Evolutionary conservation across 2,113 vertebrate species (phyloP).

Genomic region (Dinomys branickii): DNA sequence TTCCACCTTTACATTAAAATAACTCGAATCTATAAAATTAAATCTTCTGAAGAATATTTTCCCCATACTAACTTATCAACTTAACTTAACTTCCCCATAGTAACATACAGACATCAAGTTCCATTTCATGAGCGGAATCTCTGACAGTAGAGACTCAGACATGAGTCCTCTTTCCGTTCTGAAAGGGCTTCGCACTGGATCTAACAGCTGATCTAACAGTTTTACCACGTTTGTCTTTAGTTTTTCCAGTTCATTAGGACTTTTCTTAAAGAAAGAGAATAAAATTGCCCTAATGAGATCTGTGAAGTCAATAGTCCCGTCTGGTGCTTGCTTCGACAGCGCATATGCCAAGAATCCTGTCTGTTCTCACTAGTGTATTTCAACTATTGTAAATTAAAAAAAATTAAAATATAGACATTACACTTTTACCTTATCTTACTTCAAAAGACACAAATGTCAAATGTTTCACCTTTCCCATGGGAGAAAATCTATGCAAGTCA

Average conservation of each 20-base stretch:
- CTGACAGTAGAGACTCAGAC: not conserved
- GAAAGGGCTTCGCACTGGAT: conserved; percentile 70
- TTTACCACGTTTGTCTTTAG: conserved; percentile 68
- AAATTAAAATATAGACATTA: not conserved
- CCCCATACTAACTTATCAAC: not conserved
- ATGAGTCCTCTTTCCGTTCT: not conserved
- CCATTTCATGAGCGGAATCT: conserved; percentile 36
- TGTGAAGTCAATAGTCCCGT: conserved; percentile 1
- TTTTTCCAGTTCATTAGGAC: conserved; percentile 60
- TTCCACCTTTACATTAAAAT: conserved; percentile 43
- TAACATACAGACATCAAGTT: not conserved
- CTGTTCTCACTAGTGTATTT: not conserved
- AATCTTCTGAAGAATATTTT: not conserved
- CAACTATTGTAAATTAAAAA: conserved; percentile 42
- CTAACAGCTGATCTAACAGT: conserved; percentile 72
- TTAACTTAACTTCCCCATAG: too few relatives aligned
- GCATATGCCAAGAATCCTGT: conserved; percentile 36
- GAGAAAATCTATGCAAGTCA: not conserved
- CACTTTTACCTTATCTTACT: conserved; percentile 32
- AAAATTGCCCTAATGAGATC: conserved; percentile 75
- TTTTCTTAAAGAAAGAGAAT: conserved; percentile 64
- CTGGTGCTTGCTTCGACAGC: too few relatives aligned
- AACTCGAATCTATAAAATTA: conserved; percentile 27
- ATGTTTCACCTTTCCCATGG: not conserved
- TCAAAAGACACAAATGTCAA: conserved; percentile 48